Evolutionary conservation across 1,140 invertebrate species (phyloP), one percentile per base, ranked within the genome.

Genomic region (Drosophila saltans): DNA sequence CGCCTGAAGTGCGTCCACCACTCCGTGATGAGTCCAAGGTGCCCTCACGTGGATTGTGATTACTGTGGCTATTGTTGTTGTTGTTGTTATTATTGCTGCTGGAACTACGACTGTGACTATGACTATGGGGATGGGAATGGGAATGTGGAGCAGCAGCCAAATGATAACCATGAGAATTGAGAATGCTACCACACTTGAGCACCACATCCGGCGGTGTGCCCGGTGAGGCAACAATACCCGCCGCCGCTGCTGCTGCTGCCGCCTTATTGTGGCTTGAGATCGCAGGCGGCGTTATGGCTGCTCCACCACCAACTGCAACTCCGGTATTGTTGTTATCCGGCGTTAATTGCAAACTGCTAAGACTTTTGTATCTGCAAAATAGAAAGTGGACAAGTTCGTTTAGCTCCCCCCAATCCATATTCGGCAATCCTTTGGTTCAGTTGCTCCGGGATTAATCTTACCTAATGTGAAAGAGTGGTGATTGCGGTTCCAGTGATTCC

Each of bases 11-110:
- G 45, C 96, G 94, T 9, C 97, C 97, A 33, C 97, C 97, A 11
- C 96, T 97, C 92, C 97, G 96, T 92, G 96, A 97, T 21, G 97
- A 97, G 90, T 97, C 96, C 64, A 98, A 93, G 5, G 97, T 97
- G 2, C 97, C 96, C 85, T 95, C 84, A 21, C 84, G 80, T 41
- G 91, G 90, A 76, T 91, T 91, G 45, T 91, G 81, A 55, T 81
- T 68, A n/a, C 76, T 77, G n/a, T 76, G 43, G 52, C 72, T 83
- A 66, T 75, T 90, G 73, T 82, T 92, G 40, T 91, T 91, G 56
- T 91, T 80, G 56, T 81, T 68, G 16, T 78, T 76, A 16, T 72
- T 56, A 30, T 76, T 86, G 66, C 77, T 90, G 75, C 84, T 92
- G 40, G 84, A 84, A 62, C 84, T 91, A 61, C 88, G 86, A 39